Percentiles rank a stretch among this genome's conserved stretches.
Evolutionary conservation across 2,113 vertebrate genomes (phyloP).

Genomic region (Bujurquina vittata): DNA sequence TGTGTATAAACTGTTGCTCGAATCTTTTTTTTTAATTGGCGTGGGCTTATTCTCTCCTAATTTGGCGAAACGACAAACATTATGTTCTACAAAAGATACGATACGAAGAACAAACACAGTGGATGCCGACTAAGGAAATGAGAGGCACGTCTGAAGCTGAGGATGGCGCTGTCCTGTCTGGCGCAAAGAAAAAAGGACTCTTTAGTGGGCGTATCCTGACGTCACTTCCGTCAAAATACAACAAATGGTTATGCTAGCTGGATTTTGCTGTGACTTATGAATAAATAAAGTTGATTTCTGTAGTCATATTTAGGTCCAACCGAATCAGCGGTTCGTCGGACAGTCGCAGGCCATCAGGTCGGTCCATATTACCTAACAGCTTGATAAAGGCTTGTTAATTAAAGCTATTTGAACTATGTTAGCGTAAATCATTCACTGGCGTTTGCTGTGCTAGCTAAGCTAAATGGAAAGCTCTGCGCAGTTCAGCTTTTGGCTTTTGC

Average conservation of each 20-base stretch:
- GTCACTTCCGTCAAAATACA: slow-evolving; percentile 62
- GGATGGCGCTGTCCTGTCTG: background rate
- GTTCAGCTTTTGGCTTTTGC: background rate
- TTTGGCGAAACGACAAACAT: too few species aligned
- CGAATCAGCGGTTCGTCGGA: background rate
- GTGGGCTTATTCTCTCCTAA: too few species aligned
- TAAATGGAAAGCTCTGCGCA: background rate
- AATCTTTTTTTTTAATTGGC: too few species aligned
- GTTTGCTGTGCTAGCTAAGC: background rate
- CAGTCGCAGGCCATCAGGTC: slow-evolving; percentile 16
- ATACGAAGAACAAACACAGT: too few species aligned
- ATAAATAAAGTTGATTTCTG: background rate
- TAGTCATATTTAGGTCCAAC: background rate
- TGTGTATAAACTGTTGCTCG: too few species aligned
- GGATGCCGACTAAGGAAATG: too few species aligned
- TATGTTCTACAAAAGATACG: too few species aligned
- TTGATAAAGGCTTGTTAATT: background rate
- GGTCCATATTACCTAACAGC: background rate
- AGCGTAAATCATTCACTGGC: background rate
- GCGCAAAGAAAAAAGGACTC: background rate
- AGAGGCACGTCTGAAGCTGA: too few species aligned
- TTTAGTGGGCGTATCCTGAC: background rate
- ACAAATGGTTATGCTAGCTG: slow-evolving; percentile 27
- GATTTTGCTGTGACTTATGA: background rate
- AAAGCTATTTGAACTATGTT: background rate